A percentile compares a stretch with the other conserved stretches of the same genome.
Conservation (phyloP, 2,797 vertebrate species). For the Taeniopygia guttata region DNA sequence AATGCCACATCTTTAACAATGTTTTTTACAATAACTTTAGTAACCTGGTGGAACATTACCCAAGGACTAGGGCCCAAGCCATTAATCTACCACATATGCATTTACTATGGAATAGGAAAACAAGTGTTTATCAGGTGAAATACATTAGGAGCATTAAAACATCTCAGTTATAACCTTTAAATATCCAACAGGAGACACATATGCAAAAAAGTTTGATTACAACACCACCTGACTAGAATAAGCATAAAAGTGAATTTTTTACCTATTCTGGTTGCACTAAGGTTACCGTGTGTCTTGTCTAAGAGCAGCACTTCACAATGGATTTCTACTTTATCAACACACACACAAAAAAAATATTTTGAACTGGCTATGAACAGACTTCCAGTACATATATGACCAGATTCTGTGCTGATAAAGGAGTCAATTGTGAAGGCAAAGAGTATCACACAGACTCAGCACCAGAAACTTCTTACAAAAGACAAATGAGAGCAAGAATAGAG, state of each 20-base stretch:
- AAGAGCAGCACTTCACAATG: not conserved
- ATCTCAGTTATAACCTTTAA: not conserved
- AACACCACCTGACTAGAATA: not conserved
- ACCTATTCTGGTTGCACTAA: not conserved
- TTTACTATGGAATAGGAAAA: not conserved
- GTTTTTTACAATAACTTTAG: not conserved
- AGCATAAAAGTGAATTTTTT: not conserved
- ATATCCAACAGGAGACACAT: not conserved
- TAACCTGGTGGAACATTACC: not conserved
- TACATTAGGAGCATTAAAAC: not conserved
- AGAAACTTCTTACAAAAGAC: not conserved
- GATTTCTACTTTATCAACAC: not conserved
- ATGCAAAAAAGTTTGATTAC: not conserved
- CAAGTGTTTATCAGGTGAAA: not conserved
- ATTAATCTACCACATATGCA: not conserved
- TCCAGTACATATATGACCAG: not conserved
- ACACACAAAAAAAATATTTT: not conserved
- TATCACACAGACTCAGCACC: not conserved
- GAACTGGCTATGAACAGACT: not conserved
- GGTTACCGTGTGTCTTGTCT: not conserved
- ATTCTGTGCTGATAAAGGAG: not conserved
- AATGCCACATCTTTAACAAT: not conserved
- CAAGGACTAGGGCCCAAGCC: not conserved
- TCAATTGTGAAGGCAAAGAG: not conserved
- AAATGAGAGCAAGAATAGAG: not conserved